Conservation (phyloP, 1,140 invertebrate species). For the Lepeophtheirus salmonis region DNA sequence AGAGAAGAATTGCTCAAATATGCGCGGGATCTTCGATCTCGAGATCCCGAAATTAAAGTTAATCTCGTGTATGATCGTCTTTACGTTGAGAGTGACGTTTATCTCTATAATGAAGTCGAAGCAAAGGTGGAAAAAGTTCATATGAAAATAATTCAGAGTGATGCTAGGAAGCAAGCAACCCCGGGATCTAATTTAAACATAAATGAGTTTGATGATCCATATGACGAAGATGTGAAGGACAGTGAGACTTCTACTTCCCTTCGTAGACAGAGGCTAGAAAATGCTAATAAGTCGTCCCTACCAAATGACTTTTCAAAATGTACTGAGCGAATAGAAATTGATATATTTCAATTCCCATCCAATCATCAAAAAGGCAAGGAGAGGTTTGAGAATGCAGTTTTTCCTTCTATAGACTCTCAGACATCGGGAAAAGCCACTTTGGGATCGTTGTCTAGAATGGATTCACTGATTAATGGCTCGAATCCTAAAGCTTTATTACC, state of each 20-base stretch:
- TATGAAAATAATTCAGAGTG: constrained; percentile 3
- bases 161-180: background rate
- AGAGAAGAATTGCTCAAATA: constrained; percentile 16
- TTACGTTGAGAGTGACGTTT: constrained; percentile 14
- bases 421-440: background rate
- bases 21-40: background rate
- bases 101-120: constrained; percentile 13
- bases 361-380: background rate
- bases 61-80: constrained; percentile 11
- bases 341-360: background rate
- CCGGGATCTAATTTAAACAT: background rate
- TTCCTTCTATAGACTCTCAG: background rate
- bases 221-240: background rate
- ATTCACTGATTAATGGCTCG: background rate
- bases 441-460: background rate
- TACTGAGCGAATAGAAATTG: background rate
- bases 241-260: no score
- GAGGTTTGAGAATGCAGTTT: background rate
- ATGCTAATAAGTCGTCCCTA: background rate
- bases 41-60: background rate
- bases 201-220: background rate
- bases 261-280: background rate
- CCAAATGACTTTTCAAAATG: background rate
- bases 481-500: background rate
- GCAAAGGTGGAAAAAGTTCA: constrained; percentile 17